These are phyloP conservation scores for Corapipo altera DNA, from an alignment of 2,113 vertebrate genomes.

Conservation along the genomic window DNA sequence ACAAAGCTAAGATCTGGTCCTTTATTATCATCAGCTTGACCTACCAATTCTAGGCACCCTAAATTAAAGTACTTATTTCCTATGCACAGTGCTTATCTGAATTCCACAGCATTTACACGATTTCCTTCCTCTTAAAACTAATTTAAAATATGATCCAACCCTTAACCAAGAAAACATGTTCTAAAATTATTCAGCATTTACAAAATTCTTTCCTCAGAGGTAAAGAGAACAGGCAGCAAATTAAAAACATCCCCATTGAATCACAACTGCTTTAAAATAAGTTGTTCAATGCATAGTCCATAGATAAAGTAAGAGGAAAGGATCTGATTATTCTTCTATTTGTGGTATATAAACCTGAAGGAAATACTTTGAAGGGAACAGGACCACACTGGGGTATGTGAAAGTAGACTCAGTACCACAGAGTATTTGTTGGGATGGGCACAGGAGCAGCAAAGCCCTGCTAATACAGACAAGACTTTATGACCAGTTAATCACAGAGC, in stretches of 20 bases:
- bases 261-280: conserved; percentile 41
- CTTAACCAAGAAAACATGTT: conserved; percentile 76
- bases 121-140: conserved; percentile 76
- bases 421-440: not conserved
- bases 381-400: not conserved
- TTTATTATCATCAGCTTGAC: conserved; percentile 56
- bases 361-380: not conserved
- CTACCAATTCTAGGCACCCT: conserved; percentile 39
- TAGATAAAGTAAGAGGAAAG: conserved; percentile 43
- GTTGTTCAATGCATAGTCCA: conserved; percentile 4
- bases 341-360: not conserved
- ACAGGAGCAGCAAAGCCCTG: not conserved
- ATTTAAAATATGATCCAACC: conserved; percentile 74
- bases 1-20: conserved; percentile 33
- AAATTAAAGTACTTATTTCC: conserved; percentile 62
- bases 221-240: conserved; percentile 70
- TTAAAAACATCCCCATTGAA: conserved; percentile 70
- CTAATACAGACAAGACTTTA: not conserved
- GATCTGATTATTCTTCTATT: conserved; percentile 21
- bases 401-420: not conserved
- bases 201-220: conserved; percentile 71
- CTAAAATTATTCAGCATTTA: conserved; percentile 73
- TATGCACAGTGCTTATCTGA: conserved; percentile 62
- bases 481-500: not conserved
- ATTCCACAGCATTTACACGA: conserved; percentile 72